A percentile compares a stretch with the other conserved stretches of the same genome.
phyloP scores from a whole-genome alignment of 2,113 vertebrate species.

The Hypocryptadius cinnamomeus region DNA sequence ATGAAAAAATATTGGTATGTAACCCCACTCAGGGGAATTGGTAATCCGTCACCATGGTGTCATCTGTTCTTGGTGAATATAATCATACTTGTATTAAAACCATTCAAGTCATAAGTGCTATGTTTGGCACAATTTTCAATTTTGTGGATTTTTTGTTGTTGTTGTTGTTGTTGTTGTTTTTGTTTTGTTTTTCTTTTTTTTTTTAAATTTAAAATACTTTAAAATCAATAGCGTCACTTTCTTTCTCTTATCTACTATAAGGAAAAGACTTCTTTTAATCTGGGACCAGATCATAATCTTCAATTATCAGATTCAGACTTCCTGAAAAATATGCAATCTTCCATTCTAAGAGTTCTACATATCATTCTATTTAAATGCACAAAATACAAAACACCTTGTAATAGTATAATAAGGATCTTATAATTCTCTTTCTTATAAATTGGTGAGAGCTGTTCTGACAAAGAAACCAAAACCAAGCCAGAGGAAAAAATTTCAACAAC shows the following conservation, averaged over 20 bases:
- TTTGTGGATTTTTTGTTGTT: neutral
- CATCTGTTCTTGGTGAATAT: neutral
- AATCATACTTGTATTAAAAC: neutral
- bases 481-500: neutral
- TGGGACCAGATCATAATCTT: neutral
- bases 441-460: neutral
- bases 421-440: neutral
- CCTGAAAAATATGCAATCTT: neutral
- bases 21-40: neutral
- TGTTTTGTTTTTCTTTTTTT: too few relatives aligned
- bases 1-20: neutral
- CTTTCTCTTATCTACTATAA: neutral
- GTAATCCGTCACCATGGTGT: neutral
- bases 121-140: rapidly evolving
- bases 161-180: too few relatives aligned
- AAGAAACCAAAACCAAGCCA: neutral
- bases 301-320: neutral
- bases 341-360: neutral
- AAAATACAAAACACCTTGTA: neutral
- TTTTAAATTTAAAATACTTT: neutral
- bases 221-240: neutral
- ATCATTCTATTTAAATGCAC: neutral
- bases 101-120: neutral
- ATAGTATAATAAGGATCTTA: neutral
- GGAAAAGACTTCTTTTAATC: neutral